Base-by-base conservation (phyloP, 2,113 vertebrate species). In the Forbesichthys papilliferus region DNA sequence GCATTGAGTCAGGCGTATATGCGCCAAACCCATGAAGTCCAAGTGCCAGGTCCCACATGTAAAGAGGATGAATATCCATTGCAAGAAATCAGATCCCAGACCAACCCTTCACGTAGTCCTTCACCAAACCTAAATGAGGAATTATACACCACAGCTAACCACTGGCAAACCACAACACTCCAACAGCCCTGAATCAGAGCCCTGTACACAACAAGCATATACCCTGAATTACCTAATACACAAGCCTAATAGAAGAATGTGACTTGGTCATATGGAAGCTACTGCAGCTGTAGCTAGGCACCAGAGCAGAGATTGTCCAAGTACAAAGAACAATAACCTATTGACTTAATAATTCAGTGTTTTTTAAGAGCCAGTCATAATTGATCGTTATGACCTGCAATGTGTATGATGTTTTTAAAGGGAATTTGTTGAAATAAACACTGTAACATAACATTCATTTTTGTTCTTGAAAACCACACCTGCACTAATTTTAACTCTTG, bases 1-100 rank as follows among this genome's bases (percentile, higher is more conserved):
- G 87, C 90, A 66, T 77, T 91, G 51, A 90, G 90, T 74, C 90
- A 90, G 59, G 79, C 84, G 4, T 88, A 84, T 58, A 70, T 80
- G 65, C 83, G 73, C 54, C 81, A 71, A 61, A 63, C 76, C 18
- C 80, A 82, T 27, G 73, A 81, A 3, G 20, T 20, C 12, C 84
- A 76, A 27, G 49, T 10, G 0, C 55, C n/a, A 0, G 71, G 74
- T 74, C 58, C 54, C 65, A 79, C 73, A 47, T 57, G 42, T 61
- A 53, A 82, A 7, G 74, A 86, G 33, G 86, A 88, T n/a, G 75
- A 85, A 4, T 54, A 85, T 48, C 83, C 88, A 64, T 75, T 88
- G 7, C 74, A 70, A 69, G 71, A 75, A 11, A 58, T 72, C 34
- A 76, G 74, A 1, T 11, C 11, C 16, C 63, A 67, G 56, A 71